Evolutionary conservation across 2,888 invertebrate genomes (phyloP).

Genomic region (Odontocolon sp.): DNA sequence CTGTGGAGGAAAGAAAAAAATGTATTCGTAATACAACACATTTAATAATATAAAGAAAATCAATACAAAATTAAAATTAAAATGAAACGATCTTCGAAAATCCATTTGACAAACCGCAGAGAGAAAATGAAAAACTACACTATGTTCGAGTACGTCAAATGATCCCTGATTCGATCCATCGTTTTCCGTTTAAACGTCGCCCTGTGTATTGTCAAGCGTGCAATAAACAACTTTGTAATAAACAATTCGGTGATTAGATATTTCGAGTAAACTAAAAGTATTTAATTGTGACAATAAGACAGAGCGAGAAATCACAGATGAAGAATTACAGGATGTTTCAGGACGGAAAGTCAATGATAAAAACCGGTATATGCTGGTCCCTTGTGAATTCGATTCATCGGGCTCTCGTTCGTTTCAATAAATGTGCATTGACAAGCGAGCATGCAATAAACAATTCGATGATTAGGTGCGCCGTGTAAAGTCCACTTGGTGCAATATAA

Average conservation of each 20-base stretch:
- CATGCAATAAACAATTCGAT: constrained; percentile 51
- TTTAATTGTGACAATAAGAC: no score
- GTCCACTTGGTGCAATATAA: constrained; percentile 63
- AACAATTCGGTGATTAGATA: constrained; percentile 59
- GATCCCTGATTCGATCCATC: no score
- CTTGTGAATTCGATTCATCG: background rate
- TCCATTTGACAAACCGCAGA: no score
- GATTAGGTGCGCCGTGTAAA: constrained; percentile 63
- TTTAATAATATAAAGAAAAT: no score
- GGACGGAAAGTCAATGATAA: background rate
- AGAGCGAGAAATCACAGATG: background rate
- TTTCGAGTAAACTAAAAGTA: constrained; percentile 64
- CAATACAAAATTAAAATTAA: no score
- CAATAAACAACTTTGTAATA: no score
- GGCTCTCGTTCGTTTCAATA: constrained; percentile 26
- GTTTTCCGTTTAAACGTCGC: no score
- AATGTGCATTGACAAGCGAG: constrained; percentile 22
- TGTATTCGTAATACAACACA: no score
- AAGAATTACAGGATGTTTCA: background rate
- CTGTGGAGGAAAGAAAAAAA: no score
- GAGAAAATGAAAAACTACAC: no score
- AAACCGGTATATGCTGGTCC: constrained; percentile 13
- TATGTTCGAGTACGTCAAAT: no score
- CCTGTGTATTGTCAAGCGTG: constrained; percentile 26
- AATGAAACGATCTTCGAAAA: no score